phyloP scores from a whole-genome alignment of 2,113 vertebrate species.

The Colaptes auratus region DNA sequence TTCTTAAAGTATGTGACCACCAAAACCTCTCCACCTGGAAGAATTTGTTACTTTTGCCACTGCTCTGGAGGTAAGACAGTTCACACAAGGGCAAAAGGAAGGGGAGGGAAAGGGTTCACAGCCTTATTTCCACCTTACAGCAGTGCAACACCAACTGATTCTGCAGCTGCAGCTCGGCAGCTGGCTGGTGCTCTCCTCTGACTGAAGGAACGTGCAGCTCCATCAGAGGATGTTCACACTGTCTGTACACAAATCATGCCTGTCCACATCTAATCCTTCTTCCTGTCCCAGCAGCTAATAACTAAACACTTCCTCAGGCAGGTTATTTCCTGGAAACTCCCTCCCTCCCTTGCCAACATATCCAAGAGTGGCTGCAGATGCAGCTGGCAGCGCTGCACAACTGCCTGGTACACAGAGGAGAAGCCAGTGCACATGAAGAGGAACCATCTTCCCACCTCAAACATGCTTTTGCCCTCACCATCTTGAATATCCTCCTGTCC shows the following conservation, averaged over 20 bases:
- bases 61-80: background rate
- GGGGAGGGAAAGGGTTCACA: background rate
- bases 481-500: background rate
- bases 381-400: background rate
- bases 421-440: fast-evolving
- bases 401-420: background rate
- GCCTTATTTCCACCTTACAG: background rate
- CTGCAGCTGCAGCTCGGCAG: background rate
- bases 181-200: background rate
- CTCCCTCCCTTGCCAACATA: background rate
- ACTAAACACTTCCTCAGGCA: background rate
- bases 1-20: background rate
- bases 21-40: background rate
- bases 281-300: background rate
- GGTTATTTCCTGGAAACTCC: background rate
- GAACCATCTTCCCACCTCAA: background rate
- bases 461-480: background rate
- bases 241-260: background rate
- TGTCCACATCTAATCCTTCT: background rate
- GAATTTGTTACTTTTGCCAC: background rate
- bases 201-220: background rate
- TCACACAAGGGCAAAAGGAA: background rate
- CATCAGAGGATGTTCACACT: background rate
- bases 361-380: background rate
- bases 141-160: background rate